Base-by-base conservation (phyloP, 2,797 vertebrate genomes). In the Otus scops region DNA sequence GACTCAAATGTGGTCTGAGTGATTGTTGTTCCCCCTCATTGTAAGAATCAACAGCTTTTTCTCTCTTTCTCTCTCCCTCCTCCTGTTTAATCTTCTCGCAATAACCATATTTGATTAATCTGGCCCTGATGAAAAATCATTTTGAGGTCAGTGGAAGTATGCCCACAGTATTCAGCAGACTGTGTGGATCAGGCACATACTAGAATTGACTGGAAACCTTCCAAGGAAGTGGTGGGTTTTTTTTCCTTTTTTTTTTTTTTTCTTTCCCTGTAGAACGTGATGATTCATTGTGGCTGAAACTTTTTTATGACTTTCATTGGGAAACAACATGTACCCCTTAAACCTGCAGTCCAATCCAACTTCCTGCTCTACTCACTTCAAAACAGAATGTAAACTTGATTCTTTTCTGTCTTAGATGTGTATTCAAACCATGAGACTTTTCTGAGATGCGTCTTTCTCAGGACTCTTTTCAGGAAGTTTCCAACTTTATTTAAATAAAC, bases 201-300 rank as follows among this genome's bases (percentile, higher is more conserved):
- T 73, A 81, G 77, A 88, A 85, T n/a, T 77, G 30, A 80, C 45
- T 69, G 70, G 69, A 94, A 91, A 64, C 3, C 9, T 61, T 82
- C 61, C 59, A 93, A 82, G 48, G 59, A 86, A 90, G 38, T 39
- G 5, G 9, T 54, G 7, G 8, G 4, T 0, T 3, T 30, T 28
- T 10, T 6, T 36, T 17, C 5, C 1, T 4, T 6, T 1, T 4
- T 8, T 10, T 4, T 10, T 8, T 30, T 5, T 4, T 16, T 22
- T 1, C 1, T 54, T 48, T 57, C 17, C 6, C 5, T 71, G 43
- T 69, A 50, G 67, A 88, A 91, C 50, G 51, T 94, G 56, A 61
- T 83, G 67, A 80, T 77, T 91, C 75, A 74, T 88, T 36, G 51
- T n/a, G 38, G 11, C 14, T 95, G 71, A 89, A 85, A 47, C 17